phyloP scores from a whole-genome alignment of 2,888 invertebrate species.

The Mesorhabditis belari region DNA sequence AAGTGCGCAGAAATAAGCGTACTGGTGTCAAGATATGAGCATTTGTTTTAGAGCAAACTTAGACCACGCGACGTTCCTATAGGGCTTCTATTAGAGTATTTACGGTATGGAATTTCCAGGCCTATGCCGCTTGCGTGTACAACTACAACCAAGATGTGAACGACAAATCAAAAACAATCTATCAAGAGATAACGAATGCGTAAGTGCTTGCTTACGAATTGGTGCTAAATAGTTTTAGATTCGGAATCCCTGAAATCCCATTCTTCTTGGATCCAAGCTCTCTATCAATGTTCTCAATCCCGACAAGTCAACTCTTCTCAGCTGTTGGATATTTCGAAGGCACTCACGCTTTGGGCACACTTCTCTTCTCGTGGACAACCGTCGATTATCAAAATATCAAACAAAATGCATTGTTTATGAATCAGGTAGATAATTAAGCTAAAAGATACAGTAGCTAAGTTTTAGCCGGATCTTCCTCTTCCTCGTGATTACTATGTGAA shows the following conservation, averaged over 20 bases:
- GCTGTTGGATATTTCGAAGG: not conserved
- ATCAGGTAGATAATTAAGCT: conserved; percentile 19
- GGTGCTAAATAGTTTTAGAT: not conserved
- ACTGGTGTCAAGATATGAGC: too few relatives aligned
- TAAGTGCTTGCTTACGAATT: not conserved
- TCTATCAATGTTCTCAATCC: not conserved
- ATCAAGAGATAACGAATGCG: not conserved
- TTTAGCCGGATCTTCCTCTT: conserved; percentile 24
- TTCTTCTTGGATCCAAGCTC: not conserved
- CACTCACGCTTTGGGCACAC: conserved; percentile 24
- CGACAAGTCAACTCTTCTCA: not conserved
- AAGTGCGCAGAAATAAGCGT: too few relatives aligned
- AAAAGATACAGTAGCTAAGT: not conserved
- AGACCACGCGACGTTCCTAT: too few relatives aligned
- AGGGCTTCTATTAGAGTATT: too few relatives aligned
- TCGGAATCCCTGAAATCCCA: not conserved
- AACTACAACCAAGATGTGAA: conserved; percentile 10
- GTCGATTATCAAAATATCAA: conserved; percentile 35
- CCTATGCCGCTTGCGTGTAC: conserved; percentile 2
- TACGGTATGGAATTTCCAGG: too few relatives aligned
- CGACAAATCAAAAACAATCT: conserved; percentile 5
- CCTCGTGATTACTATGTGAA: conserved; percentile 40
- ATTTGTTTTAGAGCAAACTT: too few relatives aligned
- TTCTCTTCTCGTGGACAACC: conserved; percentile 29
- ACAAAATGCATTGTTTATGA: conserved; percentile 31